These are phyloP conservation scores for Pseudomyrmex pallidus DNA, from an alignment of 1,140 invertebrate genomes.

Conservation along the genomic window DNA sequence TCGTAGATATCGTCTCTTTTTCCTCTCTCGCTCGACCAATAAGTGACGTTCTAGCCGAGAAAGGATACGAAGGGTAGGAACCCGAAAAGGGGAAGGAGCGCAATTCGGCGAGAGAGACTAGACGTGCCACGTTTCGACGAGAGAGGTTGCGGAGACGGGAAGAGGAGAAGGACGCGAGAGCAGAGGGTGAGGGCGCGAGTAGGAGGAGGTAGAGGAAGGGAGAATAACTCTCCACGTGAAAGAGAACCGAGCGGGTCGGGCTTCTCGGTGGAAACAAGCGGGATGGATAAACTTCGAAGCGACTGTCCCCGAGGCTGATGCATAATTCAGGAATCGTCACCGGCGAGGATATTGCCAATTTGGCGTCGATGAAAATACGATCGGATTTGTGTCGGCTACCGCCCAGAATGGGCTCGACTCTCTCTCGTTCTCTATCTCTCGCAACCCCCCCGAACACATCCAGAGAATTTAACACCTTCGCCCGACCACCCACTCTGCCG, in stretches of 20 bases:
- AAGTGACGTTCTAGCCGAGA: conserved; percentile 81
- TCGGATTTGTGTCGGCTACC: conserved; percentile 84
- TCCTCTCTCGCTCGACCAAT: conserved; percentile 76
- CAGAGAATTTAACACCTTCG: conserved; percentile 84
- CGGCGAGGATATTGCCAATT: conserved; percentile 86
- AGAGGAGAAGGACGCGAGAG: background rate
- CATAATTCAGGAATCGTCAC: conserved; percentile 86
- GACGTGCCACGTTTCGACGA: conserved; percentile 70
- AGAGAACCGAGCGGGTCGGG: conserved; percentile 66
- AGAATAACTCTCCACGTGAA: conserved; percentile 65
- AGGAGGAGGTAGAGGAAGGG: conserved; percentile 56
- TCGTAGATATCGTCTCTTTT: conserved; percentile 71
- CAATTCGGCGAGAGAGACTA: conserved; percentile 58
- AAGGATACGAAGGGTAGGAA: conserved; percentile 74
- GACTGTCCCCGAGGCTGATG: conserved; percentile 84
- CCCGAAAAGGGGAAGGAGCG: conserved; percentile 34
- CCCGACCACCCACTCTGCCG: conserved; percentile 66
- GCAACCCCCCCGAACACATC: conserved; percentile 70
- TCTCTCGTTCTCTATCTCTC: conserved; percentile 14
- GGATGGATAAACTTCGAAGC: conserved; percentile 86
- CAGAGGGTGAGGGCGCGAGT: background rate
- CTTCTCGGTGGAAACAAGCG: conserved; percentile 81
- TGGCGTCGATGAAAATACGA: conserved; percentile 86
- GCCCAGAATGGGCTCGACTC: conserved; percentile 57
- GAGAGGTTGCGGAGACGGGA: conserved; percentile 63